phyloP scores from a whole-genome alignment of 2,113 vertebrate species.

The Pycnonotus jocosus region DNA sequence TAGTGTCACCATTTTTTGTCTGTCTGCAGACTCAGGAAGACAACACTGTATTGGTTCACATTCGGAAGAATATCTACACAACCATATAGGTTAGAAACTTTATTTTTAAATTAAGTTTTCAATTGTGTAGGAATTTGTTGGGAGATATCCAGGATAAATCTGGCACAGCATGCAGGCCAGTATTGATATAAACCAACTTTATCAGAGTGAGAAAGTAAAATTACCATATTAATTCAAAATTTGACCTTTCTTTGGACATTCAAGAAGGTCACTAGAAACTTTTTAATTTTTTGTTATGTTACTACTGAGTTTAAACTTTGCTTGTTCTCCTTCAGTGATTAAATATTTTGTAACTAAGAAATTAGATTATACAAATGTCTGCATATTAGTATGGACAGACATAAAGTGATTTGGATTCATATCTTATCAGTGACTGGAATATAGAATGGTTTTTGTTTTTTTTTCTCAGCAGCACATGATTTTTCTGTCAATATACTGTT shows the following conservation, averaged over 20 bases:
- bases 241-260: neutral
- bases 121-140: neutral
- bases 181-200: neutral
- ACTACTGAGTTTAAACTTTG: neutral
- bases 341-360: neutral
- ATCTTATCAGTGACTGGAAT: neutral
- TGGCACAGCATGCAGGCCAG: neutral
- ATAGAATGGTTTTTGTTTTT: neutral
- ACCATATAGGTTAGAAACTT: constrained; percentile 70
- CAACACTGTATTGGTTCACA: constrained; percentile 67
- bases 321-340: neutral
- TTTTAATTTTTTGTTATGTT: neutral
- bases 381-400: neutral
- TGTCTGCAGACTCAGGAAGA: constrained; percentile 70
- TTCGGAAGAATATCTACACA: constrained; percentile 69
- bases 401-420: neutral
- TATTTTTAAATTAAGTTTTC: constrained; percentile 34
- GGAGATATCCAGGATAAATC: neutral
- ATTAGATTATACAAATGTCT: neutral
- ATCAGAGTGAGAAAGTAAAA: neutral
- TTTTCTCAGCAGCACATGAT: neutral
- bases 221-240: neutral
- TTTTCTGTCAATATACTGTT: neutral
- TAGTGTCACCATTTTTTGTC: constrained; percentile 42
- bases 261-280: neutral